These are phyloP conservation scores for Noctua janthina DNA, from an alignment of 2,888 invertebrate genomes.

Conservation along the genomic window DNA sequence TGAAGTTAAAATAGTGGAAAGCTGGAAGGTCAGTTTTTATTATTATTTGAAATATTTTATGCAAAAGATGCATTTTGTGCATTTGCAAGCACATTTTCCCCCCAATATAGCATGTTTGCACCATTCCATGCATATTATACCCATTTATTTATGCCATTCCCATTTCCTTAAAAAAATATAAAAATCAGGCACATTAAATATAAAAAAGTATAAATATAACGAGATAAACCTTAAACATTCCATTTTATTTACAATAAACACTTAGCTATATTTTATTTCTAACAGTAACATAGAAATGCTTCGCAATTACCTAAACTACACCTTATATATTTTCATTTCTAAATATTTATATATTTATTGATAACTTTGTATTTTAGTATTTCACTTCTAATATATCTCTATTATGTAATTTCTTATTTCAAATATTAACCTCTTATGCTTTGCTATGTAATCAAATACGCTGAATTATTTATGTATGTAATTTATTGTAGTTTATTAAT, in stretches of 20 bases:
- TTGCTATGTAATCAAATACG: conserved; percentile 29
- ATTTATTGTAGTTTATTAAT: conserved; percentile 10
- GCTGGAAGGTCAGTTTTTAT: conserved; percentile 11
- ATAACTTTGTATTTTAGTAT: conserved; percentile 10
- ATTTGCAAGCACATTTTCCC: conserved; percentile 38
- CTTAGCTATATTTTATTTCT: not conserved
- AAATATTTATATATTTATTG: not conserved
- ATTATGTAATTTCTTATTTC: not conserved
- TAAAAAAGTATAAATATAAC: not conserved
- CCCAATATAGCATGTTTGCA: conserved; percentile 51
- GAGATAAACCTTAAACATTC: not conserved
- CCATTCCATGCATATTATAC: conserved; percentile 46
- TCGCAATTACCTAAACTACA: conserved; percentile 9
- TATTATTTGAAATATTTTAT: conserved; percentile 23
- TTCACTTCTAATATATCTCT: not conserved
- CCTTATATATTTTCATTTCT: not conserved
- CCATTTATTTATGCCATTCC: conserved; percentile 28
- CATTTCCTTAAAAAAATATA: conserved; percentile 28
- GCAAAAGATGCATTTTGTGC: conserved; percentile 25
- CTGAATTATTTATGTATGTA: not conserved
- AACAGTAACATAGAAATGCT: conserved; percentile 16
- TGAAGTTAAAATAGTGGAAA: conserved; percentile 4
- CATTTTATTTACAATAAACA: conserved; percentile 10
- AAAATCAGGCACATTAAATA: not conserved
- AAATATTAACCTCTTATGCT: not conserved